Conservation (phyloP, 2,797 vertebrate genomes). For the Eutrigla gurnardus region DNA sequence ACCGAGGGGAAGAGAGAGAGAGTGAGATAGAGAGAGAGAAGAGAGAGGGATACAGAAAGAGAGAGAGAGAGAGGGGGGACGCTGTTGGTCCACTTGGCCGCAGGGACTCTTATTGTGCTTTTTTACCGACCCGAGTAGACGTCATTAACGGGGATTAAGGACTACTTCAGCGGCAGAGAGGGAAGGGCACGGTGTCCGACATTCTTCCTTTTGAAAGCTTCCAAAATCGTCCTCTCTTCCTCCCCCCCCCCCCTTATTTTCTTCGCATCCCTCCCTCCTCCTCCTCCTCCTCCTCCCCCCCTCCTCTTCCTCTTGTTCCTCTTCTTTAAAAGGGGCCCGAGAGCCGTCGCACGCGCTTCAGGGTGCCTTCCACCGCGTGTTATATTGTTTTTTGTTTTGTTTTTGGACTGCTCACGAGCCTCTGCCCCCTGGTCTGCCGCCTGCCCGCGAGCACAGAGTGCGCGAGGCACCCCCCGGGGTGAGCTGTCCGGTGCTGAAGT, state of each 20-base stretch:
- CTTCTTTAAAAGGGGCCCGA: conserved; percentile 46
- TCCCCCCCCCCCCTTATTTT: conserved; percentile 20
- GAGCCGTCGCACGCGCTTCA: conserved; percentile 38
- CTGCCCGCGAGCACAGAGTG: conserved; percentile 29
- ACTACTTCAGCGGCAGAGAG: conserved; percentile 51
- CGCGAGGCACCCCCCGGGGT: conserved; percentile 58
- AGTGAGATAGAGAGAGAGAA: conserved; percentile 37
- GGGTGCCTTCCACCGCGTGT: conserved; percentile 49
- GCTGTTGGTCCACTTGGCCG: conserved; percentile 57
- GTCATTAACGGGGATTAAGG: conserved; percentile 53
- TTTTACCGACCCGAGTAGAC: conserved; percentile 26
- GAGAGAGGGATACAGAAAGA: conserved; percentile 49
- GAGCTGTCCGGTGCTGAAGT: conserved; percentile 90
- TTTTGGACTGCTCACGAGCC: conserved; percentile 39
- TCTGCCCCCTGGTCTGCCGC: conserved; percentile 11
- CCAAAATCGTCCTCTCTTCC: conserved; percentile 30
- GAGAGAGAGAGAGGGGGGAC: conserved; percentile 46
- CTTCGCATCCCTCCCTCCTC: conserved; percentile 54
- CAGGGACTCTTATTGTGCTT: conserved; percentile 51
- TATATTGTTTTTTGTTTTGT: conserved; percentile 18
- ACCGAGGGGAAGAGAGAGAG: conserved; percentile 47
- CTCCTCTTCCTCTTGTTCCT: conserved; percentile 33
- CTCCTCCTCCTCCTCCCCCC: conserved; percentile 39
- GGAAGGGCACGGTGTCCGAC: conserved; percentile 56
- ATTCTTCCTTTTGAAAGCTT: conserved; percentile 56